Evolutionary conservation across 2,797 vertebrate genomes (phyloP), one percentile per base, ranked within the genome.

Genomic region (Cuculus canorus): DNA sequence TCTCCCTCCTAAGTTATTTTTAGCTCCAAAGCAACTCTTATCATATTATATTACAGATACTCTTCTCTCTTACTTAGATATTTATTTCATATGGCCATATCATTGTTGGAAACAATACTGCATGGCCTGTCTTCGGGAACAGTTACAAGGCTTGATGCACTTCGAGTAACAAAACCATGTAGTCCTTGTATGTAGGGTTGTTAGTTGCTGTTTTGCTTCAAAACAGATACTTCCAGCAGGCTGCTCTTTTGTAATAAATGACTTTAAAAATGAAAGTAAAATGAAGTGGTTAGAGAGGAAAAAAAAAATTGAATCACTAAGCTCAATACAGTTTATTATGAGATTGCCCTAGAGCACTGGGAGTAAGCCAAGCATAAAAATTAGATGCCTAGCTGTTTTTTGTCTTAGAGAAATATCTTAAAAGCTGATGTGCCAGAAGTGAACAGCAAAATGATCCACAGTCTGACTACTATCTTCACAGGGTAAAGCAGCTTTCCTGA

Each of bases 341-440:
- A 75, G 35, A 50, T 63, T 71, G 52, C 68, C 17, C 28, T 65
- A 73, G 24, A 87, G 60, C 28, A 13, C 35, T 59, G 41, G 48
- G 81, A 89, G 32, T 16, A 66, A 94, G 81, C 64, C 61, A 79
- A 83, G 80, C 30, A 45, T 32, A 54, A 68, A 81, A 87, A 82
- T 89, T 39, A 85, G 92, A 85, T 91, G 41, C 21, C 27, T 65
- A 7, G 53, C 48, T 89, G 60, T 24, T 66, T 92, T 93, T 91
- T 88, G 70, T 82, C 39, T 72, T 82, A 12, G 16, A 69, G 41
- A 63, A 71, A 21, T 50, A 32, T 28, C 54, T 68, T 82, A 52
- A 69, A 84, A 75, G 32, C 22, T 77, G 25, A 0, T 43, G 13
- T 33, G 52, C n/a, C 71, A 13, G 60, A 92, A 93, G 54, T 50